phyloP scores from a whole-genome alignment of 2,113 vertebrate species.

The Clarias batrachus region DNA sequence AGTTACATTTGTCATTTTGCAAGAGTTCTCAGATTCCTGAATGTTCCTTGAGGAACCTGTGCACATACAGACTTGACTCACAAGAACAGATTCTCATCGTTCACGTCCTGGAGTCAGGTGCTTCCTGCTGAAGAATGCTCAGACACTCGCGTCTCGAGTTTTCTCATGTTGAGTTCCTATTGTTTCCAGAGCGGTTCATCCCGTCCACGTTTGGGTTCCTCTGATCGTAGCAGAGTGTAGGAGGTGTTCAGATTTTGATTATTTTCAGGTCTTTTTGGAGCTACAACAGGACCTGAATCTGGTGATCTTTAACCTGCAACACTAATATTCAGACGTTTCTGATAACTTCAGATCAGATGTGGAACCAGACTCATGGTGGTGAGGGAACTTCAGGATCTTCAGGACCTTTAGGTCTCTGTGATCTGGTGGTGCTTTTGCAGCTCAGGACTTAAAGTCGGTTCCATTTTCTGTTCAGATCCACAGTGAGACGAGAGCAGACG shows the following conservation, averaged over 20 bases:
- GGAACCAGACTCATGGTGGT: not conserved
- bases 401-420: not conserved
- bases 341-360: not conserved
- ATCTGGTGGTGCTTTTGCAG: not conserved
- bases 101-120: not conserved
- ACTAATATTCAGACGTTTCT: not conserved
- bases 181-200: not conserved
- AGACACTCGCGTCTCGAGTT: not conserved
- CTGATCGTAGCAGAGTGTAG: no score
- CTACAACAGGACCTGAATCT: not conserved
- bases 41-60: not conserved
- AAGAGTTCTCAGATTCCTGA: not conserved
- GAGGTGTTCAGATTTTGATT: not conserved
- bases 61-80: not conserved
- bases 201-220: not conserved
- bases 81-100: not conserved
- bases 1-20: not conserved
- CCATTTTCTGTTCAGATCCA: not conserved
- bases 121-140: not conserved
- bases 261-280: not conserved
- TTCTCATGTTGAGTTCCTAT: not conserved
- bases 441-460: not conserved
- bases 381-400: not conserved
- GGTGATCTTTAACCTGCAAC: not conserved
- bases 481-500: not conserved